Conservation (phyloP, 2,888 invertebrate genomes). For the Eristalinus aeneus region DNA sequence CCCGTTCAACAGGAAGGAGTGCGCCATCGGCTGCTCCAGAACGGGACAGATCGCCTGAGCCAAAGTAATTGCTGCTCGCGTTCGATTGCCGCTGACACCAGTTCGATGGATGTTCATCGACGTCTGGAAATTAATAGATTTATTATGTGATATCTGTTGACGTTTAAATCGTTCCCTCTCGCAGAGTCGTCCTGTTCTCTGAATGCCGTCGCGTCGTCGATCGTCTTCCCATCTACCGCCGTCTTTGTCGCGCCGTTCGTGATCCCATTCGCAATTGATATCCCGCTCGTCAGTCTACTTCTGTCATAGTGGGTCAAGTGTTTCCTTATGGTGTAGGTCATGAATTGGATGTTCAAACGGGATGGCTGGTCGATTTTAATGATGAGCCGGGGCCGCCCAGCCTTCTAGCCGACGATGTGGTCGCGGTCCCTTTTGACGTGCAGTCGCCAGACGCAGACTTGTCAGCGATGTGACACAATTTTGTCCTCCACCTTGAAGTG, state of each 20-base stretch:
- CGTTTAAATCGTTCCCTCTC: constrained; percentile 63
- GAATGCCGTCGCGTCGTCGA: constrained; percentile 7
- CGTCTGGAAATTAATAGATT: constrained; percentile 70
- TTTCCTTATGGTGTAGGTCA: constrained; percentile 55
- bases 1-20: constrained; percentile 56
- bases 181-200: constrained; percentile 8
- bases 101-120: constrained; percentile 70
- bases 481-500: constrained; percentile 42
- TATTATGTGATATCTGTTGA: constrained; percentile 69
- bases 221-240: constrained; percentile 27
- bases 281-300: constrained; percentile 49
- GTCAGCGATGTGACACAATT: constrained; percentile 65
- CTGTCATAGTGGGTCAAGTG: constrained; percentile 65
- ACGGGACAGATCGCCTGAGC: constrained; percentile 29
- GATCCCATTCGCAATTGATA: constrained; percentile 36
- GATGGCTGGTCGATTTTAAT: constrained; percentile 44
- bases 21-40: constrained; percentile 30
- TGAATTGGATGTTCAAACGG: not conserved
- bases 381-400: constrained; percentile 19
- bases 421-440: constrained; percentile 51
- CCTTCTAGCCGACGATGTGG: not conserved
- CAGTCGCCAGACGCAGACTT: constrained; percentile 37
- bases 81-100: constrained; percentile 69
- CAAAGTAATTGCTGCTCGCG: constrained; percentile 69
- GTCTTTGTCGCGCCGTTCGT: not conserved